phyloP scores from a whole-genome alignment of 1,140 invertebrate genomes.

The Spodoptera frugiperda region DNA sequence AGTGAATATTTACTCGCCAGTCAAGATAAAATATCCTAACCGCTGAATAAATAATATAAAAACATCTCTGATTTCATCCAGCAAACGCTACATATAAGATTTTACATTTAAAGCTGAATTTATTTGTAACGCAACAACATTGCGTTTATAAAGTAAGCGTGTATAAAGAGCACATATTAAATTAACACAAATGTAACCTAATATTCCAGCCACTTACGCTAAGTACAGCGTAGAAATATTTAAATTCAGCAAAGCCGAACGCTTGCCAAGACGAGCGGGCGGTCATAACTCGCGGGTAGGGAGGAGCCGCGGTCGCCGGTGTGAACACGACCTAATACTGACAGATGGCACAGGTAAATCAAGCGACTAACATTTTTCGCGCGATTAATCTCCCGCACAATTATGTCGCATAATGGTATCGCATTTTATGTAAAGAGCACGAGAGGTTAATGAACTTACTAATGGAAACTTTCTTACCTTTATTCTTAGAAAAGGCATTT shows the following conservation, averaged over 20 bases:
- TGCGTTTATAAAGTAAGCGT: not conserved
- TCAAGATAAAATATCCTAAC: too few species aligned
- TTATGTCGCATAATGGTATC: slow-evolving; percentile 39
- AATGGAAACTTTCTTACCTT: not conserved
- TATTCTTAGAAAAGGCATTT: not conserved
- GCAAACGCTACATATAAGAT: too few species aligned
- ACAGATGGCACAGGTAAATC: slow-evolving; percentile 57
- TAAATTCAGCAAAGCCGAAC: slow-evolving; percentile 36
- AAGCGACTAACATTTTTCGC: slow-evolving; percentile 49
- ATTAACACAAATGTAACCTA: slow-evolving; percentile 28
- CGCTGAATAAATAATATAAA: too few species aligned
- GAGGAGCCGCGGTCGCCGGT: slow-evolving; percentile 15
- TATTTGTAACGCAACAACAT: slow-evolving; percentile 1
- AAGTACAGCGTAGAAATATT: slow-evolving; percentile 32
- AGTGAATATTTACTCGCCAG: too few species aligned
- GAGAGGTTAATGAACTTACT: slow-evolving; percentile 13
- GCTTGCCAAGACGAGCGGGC: slow-evolving; percentile 25
- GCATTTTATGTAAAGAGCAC: slow-evolving; percentile 17
- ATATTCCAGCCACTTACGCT: slow-evolving; percentile 31
- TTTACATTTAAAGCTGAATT: not conserved
- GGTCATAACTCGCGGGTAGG: slow-evolving; percentile 9
- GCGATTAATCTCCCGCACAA: slow-evolving; percentile 45
- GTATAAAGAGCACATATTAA: slow-evolving; percentile 15
- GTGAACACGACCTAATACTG: slow-evolving; percentile 49
- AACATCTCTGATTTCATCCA: too few species aligned